Base-by-base conservation (phyloP, 2,113 vertebrate species). In the Pseudorectes ferrugineus region DNA sequence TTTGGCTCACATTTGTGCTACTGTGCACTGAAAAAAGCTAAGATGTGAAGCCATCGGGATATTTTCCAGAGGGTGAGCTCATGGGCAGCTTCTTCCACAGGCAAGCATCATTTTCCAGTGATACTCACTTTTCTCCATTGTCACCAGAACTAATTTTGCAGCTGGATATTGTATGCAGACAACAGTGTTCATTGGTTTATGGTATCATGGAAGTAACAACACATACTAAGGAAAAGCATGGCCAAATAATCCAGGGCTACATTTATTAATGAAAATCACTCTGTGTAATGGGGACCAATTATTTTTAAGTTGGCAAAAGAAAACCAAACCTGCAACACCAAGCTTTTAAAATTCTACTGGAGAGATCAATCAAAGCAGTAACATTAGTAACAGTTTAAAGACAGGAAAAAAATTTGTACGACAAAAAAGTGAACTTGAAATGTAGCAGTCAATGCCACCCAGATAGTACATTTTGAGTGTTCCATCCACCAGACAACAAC, bases 41-140 rank as follows among this genome's bases (percentile, higher is more conserved):
- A 92, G 84, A 91, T 96, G 93, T 86, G 83, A 96, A 96, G 97
- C 97, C 96, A 95, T 80, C 57, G 94, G 98, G 97, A 97, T 79
- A 91, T 89, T 72, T 70, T 98, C 98, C 98, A 98, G 97, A 91
- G 93, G 88, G 95, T 98, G 98, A 98, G 97, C 97, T 98, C 98
- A 98, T 83, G 88, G 97, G 92, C 84, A 93, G 96, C 96, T 74
- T 97, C 97, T 95, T 97, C 92, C 79, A 92, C 87, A 90, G 55
- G 92, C 90, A 71, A 96, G 71, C 49, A 96, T 96, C 74, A 95
- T 95, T 98, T 98, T 98, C 97, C 98, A 97, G 85, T 65, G 79
- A 97, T 77, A 88, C 58, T 95, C 72, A 95, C 68, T 94, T 68
- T 76, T 87, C 93, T 92, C 91, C 80, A 83, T 67, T 95, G 84